Conservation (phyloP, 2,888 invertebrate species). For the Neria commutata region DNA sequence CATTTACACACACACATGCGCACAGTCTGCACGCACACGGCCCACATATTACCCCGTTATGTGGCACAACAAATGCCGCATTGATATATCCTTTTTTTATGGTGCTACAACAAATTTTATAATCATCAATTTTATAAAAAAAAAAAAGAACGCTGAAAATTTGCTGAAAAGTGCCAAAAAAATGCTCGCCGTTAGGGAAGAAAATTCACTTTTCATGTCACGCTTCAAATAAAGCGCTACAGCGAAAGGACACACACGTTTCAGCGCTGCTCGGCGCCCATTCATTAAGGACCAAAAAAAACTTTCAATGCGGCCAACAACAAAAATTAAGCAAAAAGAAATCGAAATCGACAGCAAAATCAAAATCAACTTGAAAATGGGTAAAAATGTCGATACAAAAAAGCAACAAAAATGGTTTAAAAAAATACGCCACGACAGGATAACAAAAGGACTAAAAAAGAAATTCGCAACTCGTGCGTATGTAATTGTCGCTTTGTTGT, state of each 20-base stretch:
- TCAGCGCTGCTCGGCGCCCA: slow-evolving; percentile 39
- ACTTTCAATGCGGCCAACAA: slow-evolving; percentile 35
- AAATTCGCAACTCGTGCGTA: slow-evolving; percentile 48
- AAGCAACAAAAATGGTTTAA: slow-evolving; percentile 21
- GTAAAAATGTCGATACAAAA: slow-evolving; percentile 43
- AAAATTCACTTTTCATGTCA: slow-evolving; percentile 42
- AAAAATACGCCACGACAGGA: slow-evolving; percentile 38
- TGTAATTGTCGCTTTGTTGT: slow-evolving; percentile 38
- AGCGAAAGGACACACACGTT: too few species aligned
- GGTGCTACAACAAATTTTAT: not conserved
- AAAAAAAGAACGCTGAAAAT: slow-evolving; percentile 30
- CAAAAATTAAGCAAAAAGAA: too few species aligned
- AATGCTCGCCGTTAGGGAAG: slow-evolving; percentile 20
- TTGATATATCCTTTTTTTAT: slow-evolving; percentile 32
- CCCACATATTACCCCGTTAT: not conserved
- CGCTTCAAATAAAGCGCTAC: slow-evolving; percentile 32
- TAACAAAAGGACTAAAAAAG: slow-evolving; percentile 35
- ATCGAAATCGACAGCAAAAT: too few species aligned
- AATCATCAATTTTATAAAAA: slow-evolving; percentile 8
- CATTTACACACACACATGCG: slow-evolving; percentile 35
- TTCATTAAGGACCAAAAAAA: slow-evolving; percentile 40
- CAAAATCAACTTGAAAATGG: slow-evolving; percentile 49
- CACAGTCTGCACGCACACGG: not conserved
- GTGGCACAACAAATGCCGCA: slow-evolving; percentile 20
- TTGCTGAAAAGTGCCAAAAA: slow-evolving; percentile 29